These are phyloP conservation scores for Malthinus seriepunctatus DNA, from an alignment of 2,888 invertebrate genomes.

Conservation along the genomic window DNA sequence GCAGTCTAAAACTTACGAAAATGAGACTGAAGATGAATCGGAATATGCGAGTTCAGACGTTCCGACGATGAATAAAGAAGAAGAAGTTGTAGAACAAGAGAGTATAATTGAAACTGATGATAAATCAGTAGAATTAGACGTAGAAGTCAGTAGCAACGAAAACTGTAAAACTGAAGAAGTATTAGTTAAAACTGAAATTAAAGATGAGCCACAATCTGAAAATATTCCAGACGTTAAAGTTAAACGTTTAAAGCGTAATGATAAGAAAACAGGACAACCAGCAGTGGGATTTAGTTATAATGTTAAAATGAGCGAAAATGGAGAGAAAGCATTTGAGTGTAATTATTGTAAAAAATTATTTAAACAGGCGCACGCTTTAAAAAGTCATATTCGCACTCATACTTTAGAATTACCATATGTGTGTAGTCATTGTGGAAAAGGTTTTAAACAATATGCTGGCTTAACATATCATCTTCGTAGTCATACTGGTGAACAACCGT, in stretches of 20 bases:
- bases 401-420: slow-evolving; percentile 47
- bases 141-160: background rate
- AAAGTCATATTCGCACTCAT: slow-evolving; percentile 48
- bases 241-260: slow-evolving; percentile 16
- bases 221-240: slow-evolving; percentile 5
- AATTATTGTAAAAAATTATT: slow-evolving; percentile 33
- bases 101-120: slow-evolving; percentile 3
- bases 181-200: slow-evolving; percentile 19
- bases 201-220: slow-evolving; percentile 12
- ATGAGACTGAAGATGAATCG: slow-evolving; percentile 11
- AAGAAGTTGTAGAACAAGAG: slow-evolving; percentile 4
- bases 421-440: slow-evolving; percentile 47
- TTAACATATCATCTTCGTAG: slow-evolving; percentile 46
- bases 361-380: slow-evolving; percentile 41
- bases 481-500: slow-evolving; percentile 47
- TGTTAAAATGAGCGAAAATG: slow-evolving; percentile 25
- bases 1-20: slow-evolving; percentile 15
- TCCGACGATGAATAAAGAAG: slow-evolving; percentile 1
- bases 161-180: background rate
- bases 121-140: background rate
- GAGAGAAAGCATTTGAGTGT: slow-evolving; percentile 33
- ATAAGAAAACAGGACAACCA: slow-evolving; percentile 10
- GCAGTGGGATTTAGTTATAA: slow-evolving; percentile 17
- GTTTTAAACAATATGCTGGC: slow-evolving; percentile 45
- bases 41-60: slow-evolving; percentile 11